Evolutionary conservation across 1,140 invertebrate genomes (phyloP).

Genomic region (Drepana arcuata): DNA sequence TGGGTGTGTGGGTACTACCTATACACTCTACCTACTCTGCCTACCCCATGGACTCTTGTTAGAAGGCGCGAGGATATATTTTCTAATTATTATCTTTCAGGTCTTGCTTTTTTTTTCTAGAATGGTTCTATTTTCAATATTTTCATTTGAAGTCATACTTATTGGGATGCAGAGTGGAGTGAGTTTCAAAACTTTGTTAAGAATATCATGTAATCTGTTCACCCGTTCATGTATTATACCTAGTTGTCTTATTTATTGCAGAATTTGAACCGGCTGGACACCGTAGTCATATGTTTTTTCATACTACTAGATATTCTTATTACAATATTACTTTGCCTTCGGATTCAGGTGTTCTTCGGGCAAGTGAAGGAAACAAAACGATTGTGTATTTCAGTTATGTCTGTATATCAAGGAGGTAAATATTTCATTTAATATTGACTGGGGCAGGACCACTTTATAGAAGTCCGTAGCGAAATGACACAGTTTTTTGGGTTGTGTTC

Average conservation of each 20-base stretch:
- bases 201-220: too few species aligned
- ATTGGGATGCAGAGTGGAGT: conserved; percentile 28
- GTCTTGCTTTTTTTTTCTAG: conserved; percentile 25
- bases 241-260: too few species aligned
- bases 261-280: too few species aligned
- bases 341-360: conserved; percentile 23
- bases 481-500: too few species aligned
- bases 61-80: background rate
- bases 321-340: conserved; percentile 18
- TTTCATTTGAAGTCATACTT: conserved; percentile 24
- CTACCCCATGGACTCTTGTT: too few species aligned
- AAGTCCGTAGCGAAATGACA: too few species aligned
- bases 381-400: conserved; percentile 28
- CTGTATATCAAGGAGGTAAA: conserved; percentile 25
- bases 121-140: conserved; percentile 15
- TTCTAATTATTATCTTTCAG: conserved; percentile 13
- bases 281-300: too few species aligned
- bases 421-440: too few species aligned
- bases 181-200: conserved; percentile 20
- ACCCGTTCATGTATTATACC: too few species aligned
- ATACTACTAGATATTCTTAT: conserved; percentile 14
- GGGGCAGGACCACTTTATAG: too few species aligned
- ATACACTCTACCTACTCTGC: too few species aligned
- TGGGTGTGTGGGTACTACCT: too few species aligned
- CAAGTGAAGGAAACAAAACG: conserved; percentile 32